Evolutionary conservation across 2,888 invertebrate species (phyloP).

Genomic region (Agrotis clavis): DNA sequence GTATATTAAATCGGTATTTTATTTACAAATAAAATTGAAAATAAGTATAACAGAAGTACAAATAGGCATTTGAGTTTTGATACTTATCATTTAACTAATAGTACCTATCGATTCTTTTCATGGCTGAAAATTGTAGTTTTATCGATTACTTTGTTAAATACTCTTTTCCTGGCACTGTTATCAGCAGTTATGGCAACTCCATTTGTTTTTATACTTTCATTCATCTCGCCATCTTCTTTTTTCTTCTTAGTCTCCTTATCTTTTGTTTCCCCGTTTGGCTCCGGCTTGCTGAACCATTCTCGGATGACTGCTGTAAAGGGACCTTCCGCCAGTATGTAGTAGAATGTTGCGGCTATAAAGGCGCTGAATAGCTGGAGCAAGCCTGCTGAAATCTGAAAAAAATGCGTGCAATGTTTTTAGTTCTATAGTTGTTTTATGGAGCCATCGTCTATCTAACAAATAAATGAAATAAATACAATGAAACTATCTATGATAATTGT

Average conservation of each 20-base stretch:
- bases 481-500: too few species aligned
- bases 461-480: too few species aligned
- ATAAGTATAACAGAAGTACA: too few species aligned
- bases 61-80: too few species aligned
- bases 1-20: too few species aligned
- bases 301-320: constrained; percentile 16
- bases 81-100: too few species aligned
- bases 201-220: not conserved
- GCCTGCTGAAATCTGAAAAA: not conserved
- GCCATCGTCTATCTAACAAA: too few species aligned
- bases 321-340: constrained; percentile 38
- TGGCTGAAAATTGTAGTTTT: not conserved
- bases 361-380: fast-evolving
- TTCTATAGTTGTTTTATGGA: too few species aligned
- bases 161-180: not conserved
- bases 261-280: not conserved
- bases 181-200: not conserved
- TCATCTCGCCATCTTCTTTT: not conserved
- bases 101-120: constrained; percentile 5
- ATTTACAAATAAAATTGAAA: too few species aligned
- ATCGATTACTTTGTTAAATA: not conserved
- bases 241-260: not conserved
- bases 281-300: not conserved
- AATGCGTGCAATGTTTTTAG: not conserved
- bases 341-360: constrained; percentile 13